phyloP scores from a whole-genome alignment of 2,888 invertebrate species.

The Entomobrya multifasciata region DNA sequence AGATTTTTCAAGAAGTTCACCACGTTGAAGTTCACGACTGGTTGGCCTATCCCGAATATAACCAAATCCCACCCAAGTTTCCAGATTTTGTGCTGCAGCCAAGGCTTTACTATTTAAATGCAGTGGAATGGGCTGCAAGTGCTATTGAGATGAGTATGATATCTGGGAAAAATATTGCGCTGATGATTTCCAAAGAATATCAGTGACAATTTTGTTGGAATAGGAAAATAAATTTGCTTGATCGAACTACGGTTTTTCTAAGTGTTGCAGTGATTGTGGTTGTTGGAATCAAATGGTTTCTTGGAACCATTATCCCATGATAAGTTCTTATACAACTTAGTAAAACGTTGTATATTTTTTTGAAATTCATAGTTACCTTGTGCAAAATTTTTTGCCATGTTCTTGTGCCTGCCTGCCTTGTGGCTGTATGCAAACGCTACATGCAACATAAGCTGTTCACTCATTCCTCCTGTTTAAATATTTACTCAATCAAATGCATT shows the following conservation, averaged over 20 bases:
- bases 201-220: slow-evolving; percentile 55
- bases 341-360: not conserved
- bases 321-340: slow-evolving; percentile 28
- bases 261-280: slow-evolving; percentile 44
- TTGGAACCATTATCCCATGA: slow-evolving; percentile 63
- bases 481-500: not conserved
- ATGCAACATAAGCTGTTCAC: not conserved
- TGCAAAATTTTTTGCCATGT: not conserved
- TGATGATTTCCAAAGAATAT: slow-evolving; percentile 81
- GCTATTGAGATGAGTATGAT: slow-evolving; percentile 87
- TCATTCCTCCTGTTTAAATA: not conserved
- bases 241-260: slow-evolving; percentile 29
- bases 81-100: slow-evolving; percentile 79
- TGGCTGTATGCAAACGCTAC: not conserved
- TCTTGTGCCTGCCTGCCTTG: not conserved
- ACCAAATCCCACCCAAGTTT: slow-evolving; percentile 68
- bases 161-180: slow-evolving; percentile 85
- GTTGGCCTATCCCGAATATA: slow-evolving; percentile 84
- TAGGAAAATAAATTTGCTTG: not conserved
- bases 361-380: not conserved
- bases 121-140: slow-evolving; percentile 86
- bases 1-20: slow-evolving; percentile 82
- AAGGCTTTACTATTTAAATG: slow-evolving; percentile 84
- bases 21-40: slow-evolving; percentile 82
- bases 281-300: slow-evolving; percentile 47